These are phyloP conservation scores for Triops cancriformis DNA, from an alignment of 1,140 invertebrate genomes.

Conservation along the genomic window DNA sequence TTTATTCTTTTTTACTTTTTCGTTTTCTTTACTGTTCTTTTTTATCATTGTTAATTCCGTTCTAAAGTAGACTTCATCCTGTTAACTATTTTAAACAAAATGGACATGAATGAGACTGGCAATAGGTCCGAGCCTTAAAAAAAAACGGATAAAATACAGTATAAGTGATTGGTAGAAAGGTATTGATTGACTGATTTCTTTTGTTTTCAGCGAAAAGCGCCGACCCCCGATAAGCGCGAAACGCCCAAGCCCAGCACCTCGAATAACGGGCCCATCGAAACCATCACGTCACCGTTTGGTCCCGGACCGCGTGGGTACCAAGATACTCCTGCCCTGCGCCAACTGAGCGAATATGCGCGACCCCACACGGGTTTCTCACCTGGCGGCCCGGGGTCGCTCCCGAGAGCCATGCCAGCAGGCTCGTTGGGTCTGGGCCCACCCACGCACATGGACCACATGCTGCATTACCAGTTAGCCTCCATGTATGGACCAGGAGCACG, in stretches of 20 bases:
- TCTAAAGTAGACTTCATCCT: no score
- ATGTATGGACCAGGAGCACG: conserved; percentile 49
- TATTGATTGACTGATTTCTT: no score
- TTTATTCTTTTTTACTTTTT: no score
- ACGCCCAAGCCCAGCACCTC: conserved; percentile 37
- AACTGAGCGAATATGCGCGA: conserved; percentile 74
- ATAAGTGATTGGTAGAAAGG: no score
- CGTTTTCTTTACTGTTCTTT: no score
- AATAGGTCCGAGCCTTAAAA: no score
- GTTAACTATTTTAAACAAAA: no score
- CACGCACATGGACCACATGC: conserved; percentile 61
- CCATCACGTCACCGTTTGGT: conserved; percentile 60
- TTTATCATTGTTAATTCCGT: no score
- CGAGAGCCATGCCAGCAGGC: conserved; percentile 33
- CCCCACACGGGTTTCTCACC: conserved; percentile 79
- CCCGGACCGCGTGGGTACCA: conserved; percentile 58
- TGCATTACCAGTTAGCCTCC: conserved; percentile 33
- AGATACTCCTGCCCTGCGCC: conserved; percentile 83
- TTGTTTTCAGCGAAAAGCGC: conserved; percentile 50
- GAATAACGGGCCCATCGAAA: conserved; percentile 50
- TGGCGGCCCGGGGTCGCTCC: conserved; percentile 54
- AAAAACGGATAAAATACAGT: no score
- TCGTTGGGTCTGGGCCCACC: conserved; percentile 41
- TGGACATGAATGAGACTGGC: no score
- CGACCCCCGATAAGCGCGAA: conserved; percentile 70